A percentile compares a stretch with the other conserved stretches of the same genome.
Evolutionary conservation across 2,113 vertebrate genomes (phyloP).

Genomic region (Lycaon pictus): DNA sequence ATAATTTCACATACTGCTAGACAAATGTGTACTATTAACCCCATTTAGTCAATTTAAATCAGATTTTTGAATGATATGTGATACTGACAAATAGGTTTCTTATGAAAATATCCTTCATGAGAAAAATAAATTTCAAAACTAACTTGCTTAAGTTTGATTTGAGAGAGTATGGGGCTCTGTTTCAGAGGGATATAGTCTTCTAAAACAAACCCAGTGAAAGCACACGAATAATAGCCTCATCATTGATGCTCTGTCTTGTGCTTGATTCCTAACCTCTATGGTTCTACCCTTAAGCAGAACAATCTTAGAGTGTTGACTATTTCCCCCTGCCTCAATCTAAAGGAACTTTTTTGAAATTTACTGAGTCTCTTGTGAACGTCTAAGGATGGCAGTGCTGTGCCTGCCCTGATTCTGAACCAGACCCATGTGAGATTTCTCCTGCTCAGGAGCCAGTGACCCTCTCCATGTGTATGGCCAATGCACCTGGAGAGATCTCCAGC

Average conservation of each 20-base stretch:
- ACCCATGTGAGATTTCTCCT: rapidly evolving
- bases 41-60: neutral
- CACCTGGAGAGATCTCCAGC: neutral
- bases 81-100: neutral
- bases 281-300: neutral
- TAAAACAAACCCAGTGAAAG: neutral
- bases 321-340: rapidly evolving
- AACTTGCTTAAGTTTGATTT: neutral
- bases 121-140: neutral
- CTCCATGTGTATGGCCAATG: neutral
- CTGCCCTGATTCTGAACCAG: neutral
- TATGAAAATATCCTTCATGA: neutral
- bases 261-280: neutral
- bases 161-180: neutral
- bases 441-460: rapidly evolving
- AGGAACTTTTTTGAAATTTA: neutral
- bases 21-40: neutral
- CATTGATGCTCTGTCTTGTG: neutral
- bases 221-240: rapidly evolving
- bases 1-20: neutral
- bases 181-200: neutral
- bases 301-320: neutral
- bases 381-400: neutral
- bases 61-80: neutral
- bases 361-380: neutral